Base-by-base conservation (phyloP, 2,113 vertebrate genomes). In the Centropus unirufus region DNA sequence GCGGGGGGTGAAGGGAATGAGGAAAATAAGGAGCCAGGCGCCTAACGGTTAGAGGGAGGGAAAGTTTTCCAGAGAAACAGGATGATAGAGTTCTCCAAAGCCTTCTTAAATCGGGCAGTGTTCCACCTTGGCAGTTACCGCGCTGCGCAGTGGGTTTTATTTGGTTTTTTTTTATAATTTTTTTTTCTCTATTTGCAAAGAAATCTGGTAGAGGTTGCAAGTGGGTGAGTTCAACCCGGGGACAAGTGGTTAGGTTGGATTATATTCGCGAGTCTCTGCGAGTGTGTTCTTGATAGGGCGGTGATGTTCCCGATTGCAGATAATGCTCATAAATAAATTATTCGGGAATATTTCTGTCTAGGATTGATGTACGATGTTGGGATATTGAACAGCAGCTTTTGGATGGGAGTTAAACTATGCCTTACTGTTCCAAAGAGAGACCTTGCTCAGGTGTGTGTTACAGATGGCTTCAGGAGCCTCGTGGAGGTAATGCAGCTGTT, bases 361-460 rank as follows among this genome's bases (percentile, higher is more conserved):
- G 90, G 93, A 81, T 73, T 86, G 90, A 42, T 94, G 69, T 96
- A 95, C 93, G 52, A 81, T 95, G 85, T 78, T 83, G 61, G 47
- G 66, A 89, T 62, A 74, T 90, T 94, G 90, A 93, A 12, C 94
- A 84, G 68, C 89, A 87, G 86, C 86, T 76, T 86, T 74, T 92
- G 83, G 36, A 36, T 78, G 92, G 88, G 77, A 90, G 93, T 49
- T 89, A 93, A 94, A 86, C 83, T 94, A 92, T 93, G 88, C 94
- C 92, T 68, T 93, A 72, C 88, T 94, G 88, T 93, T 87, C 69
- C 87, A 94, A 94, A 96, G 92, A 96, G 72, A 83, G 95, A 94
- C 76, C 79, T 93, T 88, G 79, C 26, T 93, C 92, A 94, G 92
- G 93, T 1, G 90, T 92, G 32, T 95, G 0, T 20, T 83, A 42